Conservation (phyloP, 2,113 vertebrate species). For the Smithornis capensis region DNA sequence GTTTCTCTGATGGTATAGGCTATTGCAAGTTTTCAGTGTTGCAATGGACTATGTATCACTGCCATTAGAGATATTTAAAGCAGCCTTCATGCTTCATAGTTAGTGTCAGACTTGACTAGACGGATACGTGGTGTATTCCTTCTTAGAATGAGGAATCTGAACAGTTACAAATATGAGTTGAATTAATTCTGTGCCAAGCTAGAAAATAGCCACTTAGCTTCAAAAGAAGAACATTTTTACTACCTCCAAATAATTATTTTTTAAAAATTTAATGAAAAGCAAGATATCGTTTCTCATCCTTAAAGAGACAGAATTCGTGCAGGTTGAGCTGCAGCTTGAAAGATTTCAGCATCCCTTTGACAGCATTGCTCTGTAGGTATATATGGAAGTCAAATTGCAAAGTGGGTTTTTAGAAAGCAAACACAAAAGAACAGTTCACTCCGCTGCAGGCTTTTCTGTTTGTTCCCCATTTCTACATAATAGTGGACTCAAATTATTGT, state of each 20-base stretch:
- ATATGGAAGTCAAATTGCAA: not conserved
- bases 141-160: not conserved
- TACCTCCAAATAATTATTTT: not conserved
- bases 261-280: constrained; percentile 3
- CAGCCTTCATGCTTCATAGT: not conserved
- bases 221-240: not conserved
- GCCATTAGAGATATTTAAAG: not conserved
- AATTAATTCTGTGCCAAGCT: not conserved
- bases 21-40: not conserved
- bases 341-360: not conserved
- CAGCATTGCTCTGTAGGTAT: not conserved
- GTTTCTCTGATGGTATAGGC: not conserved
- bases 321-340: not conserved
- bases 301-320: not conserved
- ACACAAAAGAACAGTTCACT: not conserved
- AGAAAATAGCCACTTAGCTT: not conserved
- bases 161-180: not conserved
- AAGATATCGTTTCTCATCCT: not conserved
- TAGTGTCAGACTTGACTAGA: not conserved
- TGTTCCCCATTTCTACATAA: constrained; percentile 34
- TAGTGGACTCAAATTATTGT: constrained; percentile 58
- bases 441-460: not conserved
- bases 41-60: not conserved
- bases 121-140: not conserved
- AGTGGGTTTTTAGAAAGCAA: constrained; percentile 24